Percentiles rank a stretch among this genome's conserved stretches.
Conservation (phyloP, 2,888 invertebrate genomes). For the Nebria brevicollis region DNA sequence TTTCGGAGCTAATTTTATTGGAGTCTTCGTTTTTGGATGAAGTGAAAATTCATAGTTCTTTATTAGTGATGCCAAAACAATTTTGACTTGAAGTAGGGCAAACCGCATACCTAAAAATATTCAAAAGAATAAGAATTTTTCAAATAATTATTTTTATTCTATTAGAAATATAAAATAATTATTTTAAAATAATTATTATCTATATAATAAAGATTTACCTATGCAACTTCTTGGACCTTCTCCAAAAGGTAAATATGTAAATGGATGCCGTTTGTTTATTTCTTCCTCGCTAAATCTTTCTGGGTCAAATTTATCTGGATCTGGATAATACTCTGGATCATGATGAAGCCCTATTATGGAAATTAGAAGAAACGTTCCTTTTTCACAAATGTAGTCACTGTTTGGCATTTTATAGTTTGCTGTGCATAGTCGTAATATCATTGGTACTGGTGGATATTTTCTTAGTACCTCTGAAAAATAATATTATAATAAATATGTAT, state of each 20-base stretch:
- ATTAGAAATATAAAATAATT: background rate
- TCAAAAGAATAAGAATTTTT: background rate
- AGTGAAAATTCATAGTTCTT: conserved; percentile 19
- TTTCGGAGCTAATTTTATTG: conserved; percentile 8
- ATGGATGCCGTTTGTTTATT: conserved; percentile 48
- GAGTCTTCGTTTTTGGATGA: conserved; percentile 21
- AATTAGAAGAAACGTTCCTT: conserved; percentile 57
- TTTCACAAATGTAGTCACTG: conserved; percentile 55
- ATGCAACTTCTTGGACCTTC: conserved; percentile 60
- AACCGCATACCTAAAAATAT: conserved; percentile 25
- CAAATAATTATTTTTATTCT: too few species aligned
- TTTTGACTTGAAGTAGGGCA: conserved; percentile 24
- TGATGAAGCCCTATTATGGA: conserved; percentile 53
- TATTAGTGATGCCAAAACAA: conserved; percentile 9
- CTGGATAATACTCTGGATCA: conserved; percentile 53
- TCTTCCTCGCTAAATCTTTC: conserved; percentile 53
- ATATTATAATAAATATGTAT: background rate
- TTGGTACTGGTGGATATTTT: conserved; percentile 56
- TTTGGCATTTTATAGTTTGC: conserved; percentile 55
- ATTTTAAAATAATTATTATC: too few species aligned
- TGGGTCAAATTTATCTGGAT: conserved; percentile 53
- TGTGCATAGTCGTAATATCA: conserved; percentile 51
- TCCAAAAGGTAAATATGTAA: conserved; percentile 57
- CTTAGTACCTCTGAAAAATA: conserved; percentile 58
- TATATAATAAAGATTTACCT: conserved; percentile 51